These are phyloP conservation scores for Butastur rufipennis DNA, from an alignment of 2,113 vertebrate genomes.

Conservation along the genomic window DNA sequence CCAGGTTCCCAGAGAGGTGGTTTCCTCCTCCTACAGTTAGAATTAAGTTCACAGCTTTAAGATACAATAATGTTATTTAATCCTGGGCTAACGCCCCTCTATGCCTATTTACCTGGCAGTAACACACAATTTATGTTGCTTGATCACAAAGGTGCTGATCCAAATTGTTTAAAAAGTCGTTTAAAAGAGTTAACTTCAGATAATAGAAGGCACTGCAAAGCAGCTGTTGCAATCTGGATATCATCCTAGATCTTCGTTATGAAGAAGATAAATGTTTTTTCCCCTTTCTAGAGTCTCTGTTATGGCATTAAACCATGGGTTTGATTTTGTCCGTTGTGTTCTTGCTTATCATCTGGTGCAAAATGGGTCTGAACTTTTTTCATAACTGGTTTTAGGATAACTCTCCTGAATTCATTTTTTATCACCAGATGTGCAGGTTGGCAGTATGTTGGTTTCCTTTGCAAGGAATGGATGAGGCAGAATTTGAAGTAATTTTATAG, in stretches of 20 bases:
- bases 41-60: background rate
- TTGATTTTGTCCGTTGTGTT: background rate
- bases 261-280: background rate
- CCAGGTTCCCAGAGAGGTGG: background rate
- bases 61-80: background rate
- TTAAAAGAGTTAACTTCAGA: background rate
- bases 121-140: background rate
- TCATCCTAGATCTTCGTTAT: background rate
- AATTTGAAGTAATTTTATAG: background rate
- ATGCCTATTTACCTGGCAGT: background rate
- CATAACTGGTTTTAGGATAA: background rate
- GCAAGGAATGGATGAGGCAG: background rate
- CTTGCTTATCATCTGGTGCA: background rate
- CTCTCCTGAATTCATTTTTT: background rate
- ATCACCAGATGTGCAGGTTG: too few species aligned
- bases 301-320: background rate
- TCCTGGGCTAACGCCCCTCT: background rate
- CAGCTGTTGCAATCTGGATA: background rate
- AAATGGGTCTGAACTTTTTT: background rate
- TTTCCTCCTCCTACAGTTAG: background rate
- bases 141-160: background rate
- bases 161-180: rapidly evolving
- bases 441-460: background rate
- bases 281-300: background rate
- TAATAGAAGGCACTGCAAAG: background rate